phyloP scores from a whole-genome alignment of 1,140 invertebrate genomes.

The Andrena cerasifolii region DNA sequence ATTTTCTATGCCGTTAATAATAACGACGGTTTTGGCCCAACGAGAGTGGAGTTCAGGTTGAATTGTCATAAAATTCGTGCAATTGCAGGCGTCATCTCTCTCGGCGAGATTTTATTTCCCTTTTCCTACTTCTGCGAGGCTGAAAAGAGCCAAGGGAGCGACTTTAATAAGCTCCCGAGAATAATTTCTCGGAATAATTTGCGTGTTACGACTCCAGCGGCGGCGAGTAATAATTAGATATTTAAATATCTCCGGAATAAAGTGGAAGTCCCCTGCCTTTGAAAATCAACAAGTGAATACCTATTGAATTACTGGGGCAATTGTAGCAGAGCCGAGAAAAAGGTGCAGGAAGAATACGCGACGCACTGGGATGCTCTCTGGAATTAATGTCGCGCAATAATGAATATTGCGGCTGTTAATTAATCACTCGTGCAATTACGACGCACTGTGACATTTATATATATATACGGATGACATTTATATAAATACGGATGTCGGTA shows the following conservation, averaged over 20 bases:
- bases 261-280: conserved; percentile 32
- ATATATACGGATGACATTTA: too few species aligned
- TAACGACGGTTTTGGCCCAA: not conserved
- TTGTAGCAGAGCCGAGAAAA: not conserved
- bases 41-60: not conserved
- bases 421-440: not conserved
- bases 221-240: conserved; percentile 33
- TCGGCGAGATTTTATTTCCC: not conserved
- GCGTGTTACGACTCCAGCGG: conserved; percentile 18
- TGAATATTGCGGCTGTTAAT: not conserved
- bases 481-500: too few species aligned
- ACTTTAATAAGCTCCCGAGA: conserved; percentile 28
- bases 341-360: not conserved
- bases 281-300: conserved; percentile 42
- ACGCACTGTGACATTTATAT: too few species aligned
- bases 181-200: conserved; percentile 47
- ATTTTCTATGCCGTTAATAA: not conserved
- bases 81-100: conserved; percentile 1
- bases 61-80: conserved; percentile 8
- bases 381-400: not conserved
- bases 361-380: not conserved
- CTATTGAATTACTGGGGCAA: not conserved
- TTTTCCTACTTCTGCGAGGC: not conserved
- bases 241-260: conserved; percentile 41
- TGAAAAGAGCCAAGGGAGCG: not conserved